phyloP scores from a whole-genome alignment of 2,113 vertebrate species.

The Indicator indicator region DNA sequence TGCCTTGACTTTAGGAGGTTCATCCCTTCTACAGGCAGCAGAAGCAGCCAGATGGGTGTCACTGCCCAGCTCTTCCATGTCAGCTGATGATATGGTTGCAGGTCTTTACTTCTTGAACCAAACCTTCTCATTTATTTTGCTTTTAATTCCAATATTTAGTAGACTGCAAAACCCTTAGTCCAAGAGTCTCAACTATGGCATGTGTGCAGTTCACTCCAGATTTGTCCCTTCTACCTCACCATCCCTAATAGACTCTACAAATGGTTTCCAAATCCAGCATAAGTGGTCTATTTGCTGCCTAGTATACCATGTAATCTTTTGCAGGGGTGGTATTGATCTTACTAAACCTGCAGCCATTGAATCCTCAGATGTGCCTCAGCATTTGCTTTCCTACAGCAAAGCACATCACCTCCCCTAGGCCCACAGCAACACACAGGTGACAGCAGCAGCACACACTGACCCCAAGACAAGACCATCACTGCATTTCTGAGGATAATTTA shows the following conservation, averaged over 20 bases:
- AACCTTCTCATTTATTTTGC: slow-evolving; percentile 5
- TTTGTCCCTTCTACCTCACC: slow-evolving; percentile 53
- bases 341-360: slow-evolving; percentile 69
- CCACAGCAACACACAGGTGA: neutral
- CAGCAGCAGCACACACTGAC: neutral
- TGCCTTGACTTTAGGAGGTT: neutral
- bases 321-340: slow-evolving; percentile 80
- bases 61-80: neutral
- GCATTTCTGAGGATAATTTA: slow-evolving; percentile 10
- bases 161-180: slow-evolving; percentile 13
- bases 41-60: neutral
- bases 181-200: neutral
- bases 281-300: slow-evolving; percentile 83
- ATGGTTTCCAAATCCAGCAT: slow-evolving; percentile 75
- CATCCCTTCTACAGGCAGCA: neutral
- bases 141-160: slow-evolving; percentile 43
- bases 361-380: slow-evolving; percentile 44
- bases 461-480: neutral
- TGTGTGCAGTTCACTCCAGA: neutral
- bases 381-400: slow-evolving; percentile 41
- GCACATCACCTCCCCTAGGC: neutral
- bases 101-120: neutral
- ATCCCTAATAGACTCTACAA: slow-evolving; percentile 74
- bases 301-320: slow-evolving; percentile 81
- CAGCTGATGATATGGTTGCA: neutral